Conservation (phyloP, 1,140 invertebrate species). For the Drosophila carrolli region DNA sequence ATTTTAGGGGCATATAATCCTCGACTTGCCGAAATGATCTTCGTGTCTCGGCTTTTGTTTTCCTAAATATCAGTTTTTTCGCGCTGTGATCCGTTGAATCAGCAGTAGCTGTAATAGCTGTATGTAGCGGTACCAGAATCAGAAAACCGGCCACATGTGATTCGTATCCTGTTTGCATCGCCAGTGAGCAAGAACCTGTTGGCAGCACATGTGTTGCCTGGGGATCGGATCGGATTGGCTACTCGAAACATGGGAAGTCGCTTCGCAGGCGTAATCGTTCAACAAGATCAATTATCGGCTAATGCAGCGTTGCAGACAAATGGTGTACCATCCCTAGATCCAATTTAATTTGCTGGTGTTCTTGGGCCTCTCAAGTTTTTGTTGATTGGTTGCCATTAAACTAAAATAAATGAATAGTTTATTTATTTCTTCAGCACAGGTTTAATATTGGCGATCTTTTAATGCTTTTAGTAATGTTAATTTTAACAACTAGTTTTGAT, state of each 20-base stretch:
- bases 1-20: no score
- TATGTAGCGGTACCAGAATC: slow-evolving; percentile 25
- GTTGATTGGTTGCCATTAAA: slow-evolving; percentile 2
- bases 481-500: no score
- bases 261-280: slow-evolving; percentile 20
- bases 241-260: not conserved
- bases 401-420: not conserved
- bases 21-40: no score
- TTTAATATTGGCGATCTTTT: not conserved
- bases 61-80: not conserved
- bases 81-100: not conserved
- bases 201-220: slow-evolving; percentile 12
- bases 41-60: not conserved
- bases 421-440: not conserved
- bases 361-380: not conserved
- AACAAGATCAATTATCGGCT: slow-evolving; percentile 27
- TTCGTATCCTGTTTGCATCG: slow-evolving; percentile 25
- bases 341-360: not conserved
- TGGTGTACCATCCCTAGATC: not conserved
- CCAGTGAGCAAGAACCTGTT: slow-evolving; percentile 14
- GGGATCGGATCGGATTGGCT: not conserved
- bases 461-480: no score
- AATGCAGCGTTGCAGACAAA: slow-evolving; percentile 3
- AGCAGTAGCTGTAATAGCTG: not conserved
- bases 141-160: slow-evolving; percentile 18